Conservation (phyloP, 1,140 invertebrate species). For the Calephelis nemesis region DNA sequence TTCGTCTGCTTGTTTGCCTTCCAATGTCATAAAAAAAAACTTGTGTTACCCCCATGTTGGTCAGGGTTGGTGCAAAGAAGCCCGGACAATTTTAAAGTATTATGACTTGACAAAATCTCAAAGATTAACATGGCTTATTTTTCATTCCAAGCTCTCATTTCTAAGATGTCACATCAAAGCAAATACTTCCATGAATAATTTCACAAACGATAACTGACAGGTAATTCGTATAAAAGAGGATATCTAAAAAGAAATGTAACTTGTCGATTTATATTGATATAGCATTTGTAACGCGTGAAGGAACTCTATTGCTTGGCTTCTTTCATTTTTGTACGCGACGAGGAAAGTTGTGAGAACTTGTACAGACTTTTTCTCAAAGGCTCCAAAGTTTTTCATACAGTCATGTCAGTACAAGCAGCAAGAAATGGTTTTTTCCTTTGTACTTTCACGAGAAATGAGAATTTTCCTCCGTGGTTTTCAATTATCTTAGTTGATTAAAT, state of each 20-base stretch:
- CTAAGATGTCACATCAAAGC: background rate
- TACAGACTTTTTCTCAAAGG: constrained; percentile 27
- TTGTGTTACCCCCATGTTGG: no score
- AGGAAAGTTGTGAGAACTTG: constrained; percentile 26
- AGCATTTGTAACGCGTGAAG: constrained; percentile 27
- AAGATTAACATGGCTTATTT: no score
- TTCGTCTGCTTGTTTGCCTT: no score
- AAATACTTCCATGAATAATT: background rate
- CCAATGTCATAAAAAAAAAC: no score
- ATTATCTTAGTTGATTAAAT: background rate
- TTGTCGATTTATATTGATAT: constrained; percentile 14
- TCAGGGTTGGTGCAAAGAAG: no score
- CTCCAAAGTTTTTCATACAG: constrained; percentile 28
- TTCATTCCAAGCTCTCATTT: background rate
- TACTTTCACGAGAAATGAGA: constrained; percentile 2
- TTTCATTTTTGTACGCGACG: constrained; percentile 25
- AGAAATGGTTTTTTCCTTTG: constrained; percentile 16
- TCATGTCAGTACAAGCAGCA: constrained; percentile 26
- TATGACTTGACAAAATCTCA: no score
- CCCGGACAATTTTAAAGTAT: no score
- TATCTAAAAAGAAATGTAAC: background rate
- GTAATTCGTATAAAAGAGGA: constrained; percentile 8
- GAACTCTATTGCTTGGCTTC: constrained; percentile 14
- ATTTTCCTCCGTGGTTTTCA: constrained; percentile 3
- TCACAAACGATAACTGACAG: constrained; percentile 5